phyloP scores from a whole-genome alignment of 2,797 vertebrate genomes.

The Erithacus rubecula region DNA sequence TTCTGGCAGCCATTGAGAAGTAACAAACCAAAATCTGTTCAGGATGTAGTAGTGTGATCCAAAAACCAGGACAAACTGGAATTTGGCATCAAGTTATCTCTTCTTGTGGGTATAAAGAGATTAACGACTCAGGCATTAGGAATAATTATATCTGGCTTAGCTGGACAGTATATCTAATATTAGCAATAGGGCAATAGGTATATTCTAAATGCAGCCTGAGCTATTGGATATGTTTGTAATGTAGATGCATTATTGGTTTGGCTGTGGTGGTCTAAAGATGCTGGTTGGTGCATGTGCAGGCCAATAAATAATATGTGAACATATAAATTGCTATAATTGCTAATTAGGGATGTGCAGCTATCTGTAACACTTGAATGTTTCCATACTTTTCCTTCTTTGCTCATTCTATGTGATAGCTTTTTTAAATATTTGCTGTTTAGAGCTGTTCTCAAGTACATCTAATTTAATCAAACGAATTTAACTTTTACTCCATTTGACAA shows the following conservation, averaged over 20 bases:
- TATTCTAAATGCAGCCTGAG: neutral
- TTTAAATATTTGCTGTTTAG: neutral
- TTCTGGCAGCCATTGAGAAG: neutral
- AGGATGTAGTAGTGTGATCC: neutral
- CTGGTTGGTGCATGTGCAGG: neutral
- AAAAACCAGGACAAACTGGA: neutral
- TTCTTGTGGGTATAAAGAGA: conserved; percentile 7
- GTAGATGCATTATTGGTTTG: neutral
- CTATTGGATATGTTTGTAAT: neutral
- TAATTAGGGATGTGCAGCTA: neutral
- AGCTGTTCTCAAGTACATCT: neutral
- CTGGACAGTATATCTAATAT: neutral
- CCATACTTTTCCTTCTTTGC: neutral
- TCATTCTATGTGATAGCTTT: neutral
- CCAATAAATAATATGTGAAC: neutral
- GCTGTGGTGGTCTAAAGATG: neutral
- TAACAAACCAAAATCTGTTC: neutral
- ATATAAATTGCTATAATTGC: neutral
- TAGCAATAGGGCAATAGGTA: neutral
- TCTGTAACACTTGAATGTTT: neutral
- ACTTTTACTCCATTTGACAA: neutral
- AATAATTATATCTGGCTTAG: conserved; percentile 24
- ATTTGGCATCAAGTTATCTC: conserved; percentile 15
- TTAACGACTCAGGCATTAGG: conserved; percentile 30
- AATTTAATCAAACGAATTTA: neutral